Conservation (phyloP, 1,140 invertebrate genomes). For the Wasmannia auropunctata region DNA sequence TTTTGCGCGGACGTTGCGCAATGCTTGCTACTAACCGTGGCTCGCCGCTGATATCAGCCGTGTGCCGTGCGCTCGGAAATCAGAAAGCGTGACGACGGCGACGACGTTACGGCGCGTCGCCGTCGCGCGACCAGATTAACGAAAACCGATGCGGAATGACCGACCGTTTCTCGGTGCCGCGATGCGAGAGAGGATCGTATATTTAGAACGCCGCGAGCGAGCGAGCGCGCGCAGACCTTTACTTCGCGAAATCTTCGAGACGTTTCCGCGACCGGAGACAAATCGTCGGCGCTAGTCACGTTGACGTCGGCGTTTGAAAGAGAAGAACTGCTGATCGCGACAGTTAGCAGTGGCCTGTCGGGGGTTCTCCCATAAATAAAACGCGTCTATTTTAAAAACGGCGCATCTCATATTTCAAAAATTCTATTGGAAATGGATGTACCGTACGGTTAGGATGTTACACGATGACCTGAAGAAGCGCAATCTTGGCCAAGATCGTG, state of each 20-base stretch:
- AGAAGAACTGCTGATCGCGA: slow-evolving; percentile 47
- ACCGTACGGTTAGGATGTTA: background rate
- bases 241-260: slow-evolving; percentile 44
- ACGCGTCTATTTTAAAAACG: slow-evolving; percentile 58
- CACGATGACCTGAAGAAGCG: background rate
- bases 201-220: slow-evolving; percentile 44
- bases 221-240: slow-evolving; percentile 38
- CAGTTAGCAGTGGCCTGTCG: slow-evolving; percentile 46
- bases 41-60: background rate
- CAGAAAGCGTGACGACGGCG: slow-evolving; percentile 47
- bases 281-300: slow-evolving; percentile 51
- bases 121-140: slow-evolving; percentile 40
- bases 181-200: slow-evolving; percentile 38
- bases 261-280: slow-evolving; percentile 53
- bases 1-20: background rate
- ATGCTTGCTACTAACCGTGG: background rate
- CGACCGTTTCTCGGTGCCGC: slow-evolving; percentile 13
- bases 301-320: slow-evolving; percentile 46
- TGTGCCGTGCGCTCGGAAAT: slow-evolving; percentile 13
- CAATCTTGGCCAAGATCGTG: background rate
- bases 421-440: slow-evolving; percentile 26
- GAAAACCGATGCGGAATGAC: slow-evolving; percentile 57
- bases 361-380: slow-evolving; percentile 46
- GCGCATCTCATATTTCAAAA: slow-evolving; percentile 56
- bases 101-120: slow-evolving; percentile 32